phyloP scores from a whole-genome alignment of 1,140 invertebrate species.

The Batillaria attramentaria region DNA sequence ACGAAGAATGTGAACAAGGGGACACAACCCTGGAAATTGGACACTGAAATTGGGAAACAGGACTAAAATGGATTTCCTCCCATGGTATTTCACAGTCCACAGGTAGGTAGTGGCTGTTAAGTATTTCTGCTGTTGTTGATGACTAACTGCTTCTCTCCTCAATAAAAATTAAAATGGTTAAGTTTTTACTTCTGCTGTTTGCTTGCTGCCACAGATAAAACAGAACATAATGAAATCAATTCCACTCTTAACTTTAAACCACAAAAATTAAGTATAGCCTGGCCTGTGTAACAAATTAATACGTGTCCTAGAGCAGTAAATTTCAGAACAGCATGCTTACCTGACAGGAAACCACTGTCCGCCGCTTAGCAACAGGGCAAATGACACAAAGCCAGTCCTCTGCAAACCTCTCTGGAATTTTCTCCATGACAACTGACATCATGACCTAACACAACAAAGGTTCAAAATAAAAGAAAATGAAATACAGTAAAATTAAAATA shows the following conservation, averaged over 20 bases:
- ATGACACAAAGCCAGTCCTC: constrained; percentile 17
- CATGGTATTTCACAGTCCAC: too few relatives aligned
- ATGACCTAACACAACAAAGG: too few relatives aligned
- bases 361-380: constrained; percentile 26
- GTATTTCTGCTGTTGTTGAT: too few relatives aligned
- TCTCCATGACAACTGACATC: constrained; percentile 29
- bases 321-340: constrained; percentile 13
- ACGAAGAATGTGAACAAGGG: too few relatives aligned
- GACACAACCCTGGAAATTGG: too few relatives aligned
- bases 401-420: neutral
- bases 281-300: neutral
- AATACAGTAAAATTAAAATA: too few relatives aligned
- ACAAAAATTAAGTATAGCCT: neutral
- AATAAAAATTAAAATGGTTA: neutral
- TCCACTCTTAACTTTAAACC: neutral
- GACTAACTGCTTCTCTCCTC: neutral
- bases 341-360: constrained; percentile 4
- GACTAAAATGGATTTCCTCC: too few relatives aligned
- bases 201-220: neutral
- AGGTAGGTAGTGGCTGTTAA: too few relatives aligned
- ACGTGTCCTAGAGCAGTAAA: neutral
- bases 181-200: too few relatives aligned
- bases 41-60: too few relatives aligned
- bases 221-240: neutral
- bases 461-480: too few relatives aligned